phyloP scores from a whole-genome alignment of 2,797 vertebrate species.

The Coracias cyanogaster region DNA sequence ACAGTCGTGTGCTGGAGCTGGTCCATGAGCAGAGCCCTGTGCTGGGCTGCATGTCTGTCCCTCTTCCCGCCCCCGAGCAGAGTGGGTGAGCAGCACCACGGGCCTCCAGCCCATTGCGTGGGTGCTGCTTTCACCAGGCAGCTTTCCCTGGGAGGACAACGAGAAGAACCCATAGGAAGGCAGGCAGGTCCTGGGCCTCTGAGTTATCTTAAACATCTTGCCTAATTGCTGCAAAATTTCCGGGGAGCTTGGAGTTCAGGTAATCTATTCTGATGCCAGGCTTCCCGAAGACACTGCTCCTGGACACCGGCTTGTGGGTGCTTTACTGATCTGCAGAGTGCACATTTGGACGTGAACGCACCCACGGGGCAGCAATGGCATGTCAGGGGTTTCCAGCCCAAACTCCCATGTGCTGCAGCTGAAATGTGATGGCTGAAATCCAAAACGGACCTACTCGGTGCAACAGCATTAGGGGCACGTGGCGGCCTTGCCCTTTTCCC shows the following conservation, averaged over 20 bases:
- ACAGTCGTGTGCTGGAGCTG: background rate
- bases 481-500: background rate
- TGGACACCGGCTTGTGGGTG: fast-evolving
- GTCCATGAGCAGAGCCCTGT: fast-evolving
- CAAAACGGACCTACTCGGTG: fast-evolving
- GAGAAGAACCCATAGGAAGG: background rate
- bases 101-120: background rate
- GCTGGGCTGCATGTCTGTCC: background rate
- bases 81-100: background rate
- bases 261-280: background rate
- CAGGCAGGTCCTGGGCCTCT: background rate
- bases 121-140: background rate
- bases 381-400: background rate
- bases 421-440: background rate
- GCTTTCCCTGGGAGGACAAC: background rate
- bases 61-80: background rate
- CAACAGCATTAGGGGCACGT: background rate
- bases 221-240: background rate
- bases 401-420: background rate
- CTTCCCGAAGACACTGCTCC: background rate
- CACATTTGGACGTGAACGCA: background rate
- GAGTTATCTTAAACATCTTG: background rate
- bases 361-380: fast-evolving
- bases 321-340: background rate
- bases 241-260: background rate